Percentiles rank a stretch among this genome's conserved stretches.
phyloP scores from a whole-genome alignment of 2,888 invertebrate species.

The Trichogramma dendrolimi region DNA sequence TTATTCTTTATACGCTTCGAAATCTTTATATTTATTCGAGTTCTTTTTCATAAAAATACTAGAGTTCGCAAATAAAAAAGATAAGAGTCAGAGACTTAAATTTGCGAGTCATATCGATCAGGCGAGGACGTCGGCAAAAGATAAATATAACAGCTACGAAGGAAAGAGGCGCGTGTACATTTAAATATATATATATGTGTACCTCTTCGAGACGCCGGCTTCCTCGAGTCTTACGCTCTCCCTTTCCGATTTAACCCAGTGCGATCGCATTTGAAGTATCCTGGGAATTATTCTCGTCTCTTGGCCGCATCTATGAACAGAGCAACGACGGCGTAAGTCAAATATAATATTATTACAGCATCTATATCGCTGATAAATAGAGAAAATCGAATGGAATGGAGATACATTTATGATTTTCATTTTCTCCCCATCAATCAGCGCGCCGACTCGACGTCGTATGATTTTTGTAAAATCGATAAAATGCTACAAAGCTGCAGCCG shows the following conservation, averaged over 20 bases:
- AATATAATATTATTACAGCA: no score
- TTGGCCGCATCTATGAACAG: conserved; percentile 75
- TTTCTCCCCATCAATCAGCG: no score
- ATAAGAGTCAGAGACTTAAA: not conserved
- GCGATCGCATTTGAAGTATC: conserved; percentile 88
- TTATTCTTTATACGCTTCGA: not conserved
- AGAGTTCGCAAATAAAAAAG: no score
- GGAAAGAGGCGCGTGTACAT: not conserved
- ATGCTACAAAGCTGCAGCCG: no score
- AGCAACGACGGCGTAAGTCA: no score
- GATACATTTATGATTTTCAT: no score
- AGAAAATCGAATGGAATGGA: no score
- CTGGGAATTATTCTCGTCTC: conserved; percentile 96
- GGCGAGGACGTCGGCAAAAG: no score
- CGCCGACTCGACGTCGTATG: no score
- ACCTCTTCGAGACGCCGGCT: conserved; percentile 87
- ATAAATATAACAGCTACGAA: not conserved
- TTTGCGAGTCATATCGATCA: not conserved
- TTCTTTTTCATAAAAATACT: no score
- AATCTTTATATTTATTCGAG: conserved; percentile 2
- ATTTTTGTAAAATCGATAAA: no score
- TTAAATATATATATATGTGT: conserved; percentile 4
- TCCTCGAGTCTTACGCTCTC: conserved; percentile 86
- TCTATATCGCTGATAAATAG: no score
- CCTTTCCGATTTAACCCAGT: conserved; percentile 92